A percentile compares a stretch with the other conserved stretches of the same genome.
Evolutionary conservation across 1,140 invertebrate species (phyloP).

Genomic region (Zaprionus capensis): DNA sequence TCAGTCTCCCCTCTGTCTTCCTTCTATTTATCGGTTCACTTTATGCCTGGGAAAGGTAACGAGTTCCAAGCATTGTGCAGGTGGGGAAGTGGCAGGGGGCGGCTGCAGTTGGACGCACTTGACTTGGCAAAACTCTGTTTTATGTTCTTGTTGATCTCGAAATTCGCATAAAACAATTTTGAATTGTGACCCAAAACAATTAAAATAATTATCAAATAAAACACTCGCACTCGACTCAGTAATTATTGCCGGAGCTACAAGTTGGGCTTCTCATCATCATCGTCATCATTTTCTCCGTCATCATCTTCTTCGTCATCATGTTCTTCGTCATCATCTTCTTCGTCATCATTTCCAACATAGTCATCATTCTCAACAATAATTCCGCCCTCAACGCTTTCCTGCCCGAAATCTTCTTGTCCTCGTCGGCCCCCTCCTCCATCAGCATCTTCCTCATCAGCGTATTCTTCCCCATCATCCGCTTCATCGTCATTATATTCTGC

Average conservation of each 20-base stretch:
- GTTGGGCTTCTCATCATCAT: neutral
- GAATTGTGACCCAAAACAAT: conserved; percentile 64
- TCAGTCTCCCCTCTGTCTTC: neutral
- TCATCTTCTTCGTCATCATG: neutral
- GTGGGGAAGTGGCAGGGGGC: neutral
- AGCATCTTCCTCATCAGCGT: neutral
- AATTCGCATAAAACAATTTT: conserved; percentile 44
- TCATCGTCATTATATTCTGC: neutral
- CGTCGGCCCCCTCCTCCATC: neutral
- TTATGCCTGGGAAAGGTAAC: conserved; percentile 21
- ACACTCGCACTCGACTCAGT: conserved; percentile 20
- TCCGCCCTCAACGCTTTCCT: no score
- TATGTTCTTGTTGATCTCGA: conserved; percentile 31
- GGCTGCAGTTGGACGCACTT: conserved; percentile 20
- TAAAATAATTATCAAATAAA: conserved; percentile 43
- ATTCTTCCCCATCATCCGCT: neutral
- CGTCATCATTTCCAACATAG: neutral
- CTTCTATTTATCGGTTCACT: neutral
- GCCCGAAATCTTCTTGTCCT: neutral
- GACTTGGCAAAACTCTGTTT: conserved; percentile 10
- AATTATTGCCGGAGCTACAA: conserved; percentile 47
- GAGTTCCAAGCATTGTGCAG: conserved; percentile 8
- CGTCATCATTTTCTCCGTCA: neutral
- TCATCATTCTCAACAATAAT: neutral
- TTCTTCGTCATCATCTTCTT: neutral